These are phyloP conservation scores for Eupithecia subfuscata DNA, from an alignment of 2,888 invertebrate species.

Conservation along the genomic window DNA sequence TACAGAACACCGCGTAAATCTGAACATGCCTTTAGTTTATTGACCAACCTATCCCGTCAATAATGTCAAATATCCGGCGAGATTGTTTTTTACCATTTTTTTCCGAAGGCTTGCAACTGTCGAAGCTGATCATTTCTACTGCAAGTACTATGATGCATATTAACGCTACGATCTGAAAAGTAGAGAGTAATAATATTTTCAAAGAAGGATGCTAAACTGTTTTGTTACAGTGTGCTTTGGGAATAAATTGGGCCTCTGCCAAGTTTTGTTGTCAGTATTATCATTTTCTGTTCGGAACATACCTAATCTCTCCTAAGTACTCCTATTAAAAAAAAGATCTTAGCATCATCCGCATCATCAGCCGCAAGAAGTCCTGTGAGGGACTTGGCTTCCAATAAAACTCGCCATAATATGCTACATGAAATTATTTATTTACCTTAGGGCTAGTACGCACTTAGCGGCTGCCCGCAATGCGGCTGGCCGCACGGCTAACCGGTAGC, in stretches of 20 bases:
- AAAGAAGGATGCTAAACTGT: neutral
- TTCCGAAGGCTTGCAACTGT: neutral
- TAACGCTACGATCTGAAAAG: constrained; percentile 18
- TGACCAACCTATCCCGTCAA: neutral
- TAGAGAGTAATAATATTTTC: neutral
- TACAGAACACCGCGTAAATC: neutral
- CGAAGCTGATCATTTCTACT: constrained; percentile 13
- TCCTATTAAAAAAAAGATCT: neutral
- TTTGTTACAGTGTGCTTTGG: neutral
- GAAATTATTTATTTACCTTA: too few species aligned
- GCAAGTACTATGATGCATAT: constrained; percentile 20
- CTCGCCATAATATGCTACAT: too few species aligned
- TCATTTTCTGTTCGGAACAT: neutral
- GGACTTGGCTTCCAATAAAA: too few species aligned
- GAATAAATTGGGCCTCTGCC: neutral
- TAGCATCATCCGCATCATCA: neutral
- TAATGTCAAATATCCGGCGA: neutral
- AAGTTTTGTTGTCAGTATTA: neutral
- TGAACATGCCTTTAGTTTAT: neutral
- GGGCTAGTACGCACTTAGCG: too few species aligned
- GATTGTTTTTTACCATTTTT: neutral
- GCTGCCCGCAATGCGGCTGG: too few species aligned
- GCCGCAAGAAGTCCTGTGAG: too few species aligned
- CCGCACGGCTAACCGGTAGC: too few species aligned
- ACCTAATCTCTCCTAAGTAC: neutral